Evolutionary conservation across 2,113 vertebrate species (phyloP).

Genomic region (Hyaena hyaena): DNA sequence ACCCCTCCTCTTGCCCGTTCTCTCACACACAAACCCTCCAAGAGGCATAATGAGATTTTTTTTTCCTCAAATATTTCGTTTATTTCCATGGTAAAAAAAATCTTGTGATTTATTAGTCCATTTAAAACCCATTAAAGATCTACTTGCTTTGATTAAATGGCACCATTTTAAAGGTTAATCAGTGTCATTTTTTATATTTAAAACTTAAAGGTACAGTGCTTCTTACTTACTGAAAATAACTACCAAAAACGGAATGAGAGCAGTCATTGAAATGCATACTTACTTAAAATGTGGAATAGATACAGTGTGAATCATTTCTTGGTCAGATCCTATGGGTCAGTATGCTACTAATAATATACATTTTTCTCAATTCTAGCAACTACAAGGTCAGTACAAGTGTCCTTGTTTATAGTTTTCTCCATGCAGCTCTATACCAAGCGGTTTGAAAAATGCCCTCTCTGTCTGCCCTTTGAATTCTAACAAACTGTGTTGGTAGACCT

Average conservation of each 20-base stretch:
- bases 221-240: conserved; percentile 73
- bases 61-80: conserved; percentile 63
- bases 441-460: neutral
- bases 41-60: conserved; percentile 46
- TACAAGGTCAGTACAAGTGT: conserved; percentile 49
- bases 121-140: conserved; percentile 86
- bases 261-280: conserved; percentile 14
- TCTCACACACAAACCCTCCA: neutral
- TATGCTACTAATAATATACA: conserved; percentile 62
- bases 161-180: conserved; percentile 84
- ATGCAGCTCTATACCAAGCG: neutral
- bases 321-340: conserved; percentile 65
- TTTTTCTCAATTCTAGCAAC: conserved; percentile 68
- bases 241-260: neutral
- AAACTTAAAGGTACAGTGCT: conserved; percentile 78
- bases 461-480: neutral
- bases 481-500: neutral
- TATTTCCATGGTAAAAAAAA: conserved; percentile 77
- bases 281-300: conserved; percentile 57
- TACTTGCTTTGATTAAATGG: conserved; percentile 85
- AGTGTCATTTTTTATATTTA: conserved; percentile 82
- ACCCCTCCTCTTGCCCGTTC: accelerated
- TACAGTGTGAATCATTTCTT: conserved; percentile 57
- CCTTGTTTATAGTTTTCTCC: neutral
- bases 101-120: conserved; percentile 84